Base-by-base conservation (phyloP, 2,888 invertebrate genomes). In the Sericinus montela region DNA sequence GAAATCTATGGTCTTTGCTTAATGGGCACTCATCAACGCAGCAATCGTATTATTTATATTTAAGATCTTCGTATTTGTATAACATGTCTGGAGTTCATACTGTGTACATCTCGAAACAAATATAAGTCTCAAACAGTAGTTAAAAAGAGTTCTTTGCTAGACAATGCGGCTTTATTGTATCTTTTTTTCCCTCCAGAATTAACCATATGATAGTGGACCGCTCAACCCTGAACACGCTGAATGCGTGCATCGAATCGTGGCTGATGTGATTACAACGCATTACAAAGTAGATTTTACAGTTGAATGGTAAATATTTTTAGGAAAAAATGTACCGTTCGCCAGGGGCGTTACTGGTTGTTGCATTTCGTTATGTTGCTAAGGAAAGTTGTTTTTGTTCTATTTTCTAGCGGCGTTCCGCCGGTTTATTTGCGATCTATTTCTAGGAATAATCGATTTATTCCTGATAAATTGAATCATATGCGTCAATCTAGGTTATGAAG, bases 211-310 rank as follows among this genome's bases (percentile, higher is more conserved):
- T 19, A 41, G 28, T 41, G 25, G 51, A 4, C 46, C 45, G 51
- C 39, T 49, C 59, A 57, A 60, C 56, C 59, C 54, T 48, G 49
- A 45, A 49, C 35, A 36, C 15, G 35, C 45, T 39, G 48, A 55
- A 54, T 47, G 48, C 34, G 52, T 11, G 19, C 46, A 43, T 29
- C 48, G 45, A 42, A 41, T 36, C 55, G 55, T 38, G 34, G 7
- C 8, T 59, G 51, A 65, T 63, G 45, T 53, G 57, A 63, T 65
- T 60, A 60, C 41, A 35, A 39, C 52, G 23, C 35, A 59, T 60
- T 62, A 59, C 57, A 68, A 61, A 59, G 63, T 57, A 51, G 35
- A 59, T 64, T 65, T 65, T 65, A 61, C 70, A 65, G 60, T 59
- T 54, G 61, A 57, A 41, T 65, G 57, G 42, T 44, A 38, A 45